Conservation (phyloP, 2,113 vertebrate species). For the Agelaius phoeniceus region DNA sequence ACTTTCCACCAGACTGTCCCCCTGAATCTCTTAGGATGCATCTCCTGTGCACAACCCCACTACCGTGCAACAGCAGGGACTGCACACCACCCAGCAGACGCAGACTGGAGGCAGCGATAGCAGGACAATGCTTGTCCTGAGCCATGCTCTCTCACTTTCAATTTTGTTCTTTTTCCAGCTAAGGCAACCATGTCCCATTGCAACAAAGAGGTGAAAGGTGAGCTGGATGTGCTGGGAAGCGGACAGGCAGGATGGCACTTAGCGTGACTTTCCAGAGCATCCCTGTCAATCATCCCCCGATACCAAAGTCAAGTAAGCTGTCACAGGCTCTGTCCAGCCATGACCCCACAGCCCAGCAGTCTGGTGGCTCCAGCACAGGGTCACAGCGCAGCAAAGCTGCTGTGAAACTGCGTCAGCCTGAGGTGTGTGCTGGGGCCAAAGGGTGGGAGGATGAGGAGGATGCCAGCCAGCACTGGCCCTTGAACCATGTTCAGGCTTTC, state of each 20-base stretch:
- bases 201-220: background rate
- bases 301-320: background rate
- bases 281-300: background rate
- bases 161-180: background rate
- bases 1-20: background rate
- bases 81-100: rapidly evolving
- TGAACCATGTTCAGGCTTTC: background rate
- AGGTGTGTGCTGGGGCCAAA: background rate
- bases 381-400: background rate
- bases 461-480: background rate
- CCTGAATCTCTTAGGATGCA: background rate
- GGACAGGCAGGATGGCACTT: background rate
- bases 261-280: background rate
- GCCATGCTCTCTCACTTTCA: rapidly evolving
- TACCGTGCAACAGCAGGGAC: no score
- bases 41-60: background rate
- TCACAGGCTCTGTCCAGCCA: rapidly evolving
- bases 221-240: background rate
- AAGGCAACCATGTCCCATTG: background rate
- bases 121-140: rapidly evolving
- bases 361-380: background rate
- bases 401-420: background rate
- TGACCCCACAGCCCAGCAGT: background rate
- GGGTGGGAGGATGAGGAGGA: background rate
- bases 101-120: background rate